These are phyloP conservation scores for Phalacrocorax brasilianus DNA, from an alignment of 2,113 vertebrate genomes.

Conservation along the genomic window DNA sequence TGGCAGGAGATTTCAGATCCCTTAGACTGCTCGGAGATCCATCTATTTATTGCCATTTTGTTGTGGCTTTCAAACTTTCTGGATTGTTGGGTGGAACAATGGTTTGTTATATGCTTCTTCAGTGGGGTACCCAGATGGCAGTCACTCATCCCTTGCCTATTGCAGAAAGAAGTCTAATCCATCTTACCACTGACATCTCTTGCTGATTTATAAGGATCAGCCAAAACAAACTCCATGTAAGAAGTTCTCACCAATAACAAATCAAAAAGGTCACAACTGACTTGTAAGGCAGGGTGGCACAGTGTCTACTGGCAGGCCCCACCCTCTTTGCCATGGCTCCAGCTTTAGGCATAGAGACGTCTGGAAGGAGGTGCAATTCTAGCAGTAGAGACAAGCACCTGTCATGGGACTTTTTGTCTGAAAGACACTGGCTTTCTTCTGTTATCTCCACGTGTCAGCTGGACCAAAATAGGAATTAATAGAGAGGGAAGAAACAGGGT, in stretches of 20 bases:
- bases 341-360: background rate
- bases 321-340: background rate
- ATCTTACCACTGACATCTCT: background rate
- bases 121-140: background rate
- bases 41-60: background rate
- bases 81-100: background rate
- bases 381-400: accelerated
- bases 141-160: background rate
- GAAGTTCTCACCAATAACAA: background rate
- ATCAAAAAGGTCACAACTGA: background rate
- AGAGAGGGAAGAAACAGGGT: background rate
- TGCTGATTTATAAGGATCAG: background rate
- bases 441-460: background rate
- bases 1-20: background rate
- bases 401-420: background rate
- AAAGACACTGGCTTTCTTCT: background rate
- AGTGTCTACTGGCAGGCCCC: background rate
- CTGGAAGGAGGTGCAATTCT: background rate
- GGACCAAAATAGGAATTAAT: background rate
- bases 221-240: background rate
- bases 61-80: background rate
- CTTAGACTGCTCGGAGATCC: background rate
- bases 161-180: background rate
- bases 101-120: background rate
- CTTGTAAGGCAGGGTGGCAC: background rate